A percentile compares a stretch with the other conserved stretches of the same genome.
Evolutionary conservation across 2,888 invertebrate species (phyloP).

Genomic region (Asteroscopus sphinx): DNA sequence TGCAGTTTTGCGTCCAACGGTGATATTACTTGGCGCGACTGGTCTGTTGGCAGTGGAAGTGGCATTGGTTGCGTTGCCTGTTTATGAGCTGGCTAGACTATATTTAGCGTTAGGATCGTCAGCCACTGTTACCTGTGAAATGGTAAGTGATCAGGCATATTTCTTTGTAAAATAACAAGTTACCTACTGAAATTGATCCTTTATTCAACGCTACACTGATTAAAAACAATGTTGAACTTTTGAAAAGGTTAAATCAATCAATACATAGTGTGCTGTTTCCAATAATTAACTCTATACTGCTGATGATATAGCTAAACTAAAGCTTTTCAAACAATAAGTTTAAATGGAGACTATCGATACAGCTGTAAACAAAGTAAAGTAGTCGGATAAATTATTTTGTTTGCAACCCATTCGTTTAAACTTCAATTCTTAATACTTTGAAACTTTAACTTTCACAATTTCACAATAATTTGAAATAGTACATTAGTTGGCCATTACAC

Average conservation of each 20-base stretch:
- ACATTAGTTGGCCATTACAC: no score
- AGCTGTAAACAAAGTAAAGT: not conserved
- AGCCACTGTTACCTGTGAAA: conserved; percentile 79
- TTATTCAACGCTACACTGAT: no score
- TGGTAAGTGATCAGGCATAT: conserved; percentile 68
- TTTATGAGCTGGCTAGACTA: conserved; percentile 72
- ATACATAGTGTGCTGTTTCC: not conserved
- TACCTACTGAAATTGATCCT: not conserved
- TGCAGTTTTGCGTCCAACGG: conserved; percentile 68
- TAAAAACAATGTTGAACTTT: not conserved
- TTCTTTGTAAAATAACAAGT: not conserved
- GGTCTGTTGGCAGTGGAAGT: conserved; percentile 67
- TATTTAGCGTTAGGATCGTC: conserved; percentile 81
- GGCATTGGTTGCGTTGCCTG: conserved; percentile 70
- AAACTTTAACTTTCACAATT: not conserved
- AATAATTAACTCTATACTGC: not conserved
- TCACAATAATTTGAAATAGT: no score
- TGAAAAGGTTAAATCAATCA: not conserved
- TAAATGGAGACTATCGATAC: not conserved
- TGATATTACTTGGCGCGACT: conserved; percentile 65
- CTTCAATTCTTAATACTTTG: not conserved
- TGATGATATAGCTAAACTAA: not conserved
- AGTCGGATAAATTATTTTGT: not conserved
- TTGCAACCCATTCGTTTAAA: not conserved
- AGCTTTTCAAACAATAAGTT: not conserved